phyloP scores from a whole-genome alignment of 2,888 invertebrate species.

The Lingula anatina region DNA sequence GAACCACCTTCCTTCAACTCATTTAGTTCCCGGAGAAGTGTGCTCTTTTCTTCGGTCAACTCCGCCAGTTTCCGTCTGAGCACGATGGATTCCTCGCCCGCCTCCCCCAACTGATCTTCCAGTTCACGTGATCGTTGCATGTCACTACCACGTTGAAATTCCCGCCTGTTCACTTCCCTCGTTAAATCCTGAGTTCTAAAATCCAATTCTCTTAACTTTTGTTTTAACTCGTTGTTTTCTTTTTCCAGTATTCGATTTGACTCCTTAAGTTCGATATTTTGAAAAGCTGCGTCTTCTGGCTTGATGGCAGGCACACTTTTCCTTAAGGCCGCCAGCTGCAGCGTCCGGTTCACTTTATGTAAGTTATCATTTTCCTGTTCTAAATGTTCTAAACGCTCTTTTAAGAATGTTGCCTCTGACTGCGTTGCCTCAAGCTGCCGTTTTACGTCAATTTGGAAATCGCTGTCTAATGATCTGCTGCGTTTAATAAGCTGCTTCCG shows the following conservation, averaged over 20 bases:
- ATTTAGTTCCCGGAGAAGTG: no score
- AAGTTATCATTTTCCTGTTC: constrained; percentile 75
- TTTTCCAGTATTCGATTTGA: constrained; percentile 63
- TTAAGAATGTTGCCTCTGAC: constrained; percentile 68
- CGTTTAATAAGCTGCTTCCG: no score
- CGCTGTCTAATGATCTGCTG: constrained; percentile 49
- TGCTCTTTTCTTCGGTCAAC: no score
- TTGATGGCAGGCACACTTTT: constrained; percentile 12
- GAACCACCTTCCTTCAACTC: no score
- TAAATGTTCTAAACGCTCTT: constrained; percentile 58
- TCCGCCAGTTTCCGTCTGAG: no score
- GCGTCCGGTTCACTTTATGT: constrained; percentile 67
- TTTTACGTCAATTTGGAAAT: constrained; percentile 60
- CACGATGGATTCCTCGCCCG: no score
- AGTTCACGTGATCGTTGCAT: no score
- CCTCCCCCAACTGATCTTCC: no score
- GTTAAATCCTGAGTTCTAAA: no score
- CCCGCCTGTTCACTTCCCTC: no score
- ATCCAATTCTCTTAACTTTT: no score
- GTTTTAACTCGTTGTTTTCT: constrained; percentile 19
- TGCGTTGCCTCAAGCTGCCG: constrained; percentile 72
- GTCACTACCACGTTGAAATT: no score
- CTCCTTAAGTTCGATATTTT: constrained; percentile 57
- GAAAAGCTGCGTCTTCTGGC: constrained; percentile 29
- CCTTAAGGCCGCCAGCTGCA: constrained; percentile 56